Percentiles rank a stretch among this genome's conserved stretches.
Evolutionary conservation across 37 sponge, comb jelly and placozoan genomes (phyloP).

Genomic region (Hexactinellida sp.): DNA sequence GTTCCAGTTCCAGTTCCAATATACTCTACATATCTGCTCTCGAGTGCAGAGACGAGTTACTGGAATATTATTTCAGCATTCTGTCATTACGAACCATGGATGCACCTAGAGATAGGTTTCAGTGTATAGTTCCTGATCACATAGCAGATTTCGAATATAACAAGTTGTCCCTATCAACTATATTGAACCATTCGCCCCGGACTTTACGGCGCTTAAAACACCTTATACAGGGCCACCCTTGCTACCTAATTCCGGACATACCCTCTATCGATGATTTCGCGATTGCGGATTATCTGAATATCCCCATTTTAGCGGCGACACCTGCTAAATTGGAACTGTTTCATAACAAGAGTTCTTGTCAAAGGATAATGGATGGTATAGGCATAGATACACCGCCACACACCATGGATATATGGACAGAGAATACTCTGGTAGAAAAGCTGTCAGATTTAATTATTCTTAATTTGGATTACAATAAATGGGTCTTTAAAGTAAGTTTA

Average conservation of each 20-base stretch:
- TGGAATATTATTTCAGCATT: slow-evolving; percentile 54
- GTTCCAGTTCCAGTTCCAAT: slow-evolving; percentile 35
- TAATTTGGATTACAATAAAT: neutral
- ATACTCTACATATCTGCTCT: slow-evolving; percentile 80
- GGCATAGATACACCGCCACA: neutral
- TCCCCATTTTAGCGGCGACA: neutral
- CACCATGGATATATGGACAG: neutral
- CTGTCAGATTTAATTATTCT: neutral
- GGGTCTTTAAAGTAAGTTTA: neutral
- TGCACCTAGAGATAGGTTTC: slow-evolving; percentile 28
- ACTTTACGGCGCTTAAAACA: slow-evolving; percentile 37
- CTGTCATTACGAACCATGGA: slow-evolving; percentile 33
- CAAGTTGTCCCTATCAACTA: slow-evolving; percentile 59
- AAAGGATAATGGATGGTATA: neutral
- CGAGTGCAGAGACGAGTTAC: slow-evolving; percentile 39
- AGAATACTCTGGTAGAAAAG: neutral
- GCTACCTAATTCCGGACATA: slow-evolving; percentile 67
- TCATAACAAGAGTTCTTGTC: slow-evolving; percentile 5
- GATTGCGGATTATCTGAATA: slow-evolving; percentile 56
- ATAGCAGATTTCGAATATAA: slow-evolving; percentile 32
- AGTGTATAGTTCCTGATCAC: slow-evolving; percentile 60
- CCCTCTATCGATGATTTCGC: slow-evolving; percentile 58
- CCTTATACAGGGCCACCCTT: slow-evolving; percentile 50
- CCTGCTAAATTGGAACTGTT: neutral
- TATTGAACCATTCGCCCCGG: slow-evolving; percentile 59